A percentile compares a stretch with the other conserved stretches of the same genome.
Evolutionary conservation across 2,797 vertebrate genomes (phyloP).

Genomic region (Pachyuromys duprasi): DNA sequence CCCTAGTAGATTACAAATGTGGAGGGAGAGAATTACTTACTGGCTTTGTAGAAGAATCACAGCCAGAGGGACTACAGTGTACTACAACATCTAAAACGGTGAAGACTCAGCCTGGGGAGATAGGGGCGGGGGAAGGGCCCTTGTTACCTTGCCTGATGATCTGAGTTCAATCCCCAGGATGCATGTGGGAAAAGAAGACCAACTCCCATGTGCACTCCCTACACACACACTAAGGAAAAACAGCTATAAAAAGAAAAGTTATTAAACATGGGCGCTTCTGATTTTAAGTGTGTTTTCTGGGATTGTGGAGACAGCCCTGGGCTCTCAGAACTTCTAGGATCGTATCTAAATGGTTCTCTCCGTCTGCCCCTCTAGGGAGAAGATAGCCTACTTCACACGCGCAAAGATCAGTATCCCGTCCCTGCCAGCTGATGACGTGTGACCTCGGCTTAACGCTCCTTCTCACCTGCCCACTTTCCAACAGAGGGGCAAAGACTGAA

Average conservation of each 20-base stretch:
- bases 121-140: neutral
- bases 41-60: neutral
- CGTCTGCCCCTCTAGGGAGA: conserved; percentile 87
- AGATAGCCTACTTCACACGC: conserved; percentile 93
- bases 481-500: conserved; percentile 7
- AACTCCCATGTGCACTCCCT: too few relatives aligned
- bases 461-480: conserved; percentile 68
- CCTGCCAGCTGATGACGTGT: conserved; percentile 91
- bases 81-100: accelerated
- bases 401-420: conserved; percentile 91
- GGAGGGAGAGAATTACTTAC: accelerated
- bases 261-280: neutral
- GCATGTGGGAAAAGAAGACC: neutral
- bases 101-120: neutral
- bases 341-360: conserved; percentile 47
- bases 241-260: neutral
- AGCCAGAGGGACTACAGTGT: accelerated
- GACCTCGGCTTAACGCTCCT: conserved; percentile 75
- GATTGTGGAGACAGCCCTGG: neutral
- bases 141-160: neutral
- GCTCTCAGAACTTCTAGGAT: neutral
- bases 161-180: neutral
- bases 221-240: neutral
- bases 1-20: neutral
- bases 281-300: neutral